Base-by-base conservation (phyloP, 2,113 vertebrate genomes). In the Chaetodon auriga region DNA sequence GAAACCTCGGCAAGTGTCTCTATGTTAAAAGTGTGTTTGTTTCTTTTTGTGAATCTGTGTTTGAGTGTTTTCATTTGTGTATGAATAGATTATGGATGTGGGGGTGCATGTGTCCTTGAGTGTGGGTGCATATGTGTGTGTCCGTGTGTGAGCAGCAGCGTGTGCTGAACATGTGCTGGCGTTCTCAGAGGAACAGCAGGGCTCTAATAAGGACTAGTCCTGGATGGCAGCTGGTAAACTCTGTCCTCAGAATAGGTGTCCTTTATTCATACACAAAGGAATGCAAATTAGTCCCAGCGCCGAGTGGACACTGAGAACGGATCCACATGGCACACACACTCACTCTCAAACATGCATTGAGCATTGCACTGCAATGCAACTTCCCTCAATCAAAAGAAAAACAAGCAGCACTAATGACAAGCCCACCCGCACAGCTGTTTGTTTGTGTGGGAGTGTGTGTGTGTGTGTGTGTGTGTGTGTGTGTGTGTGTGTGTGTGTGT, bases 171-270 rank as follows among this genome's bases (percentile, higher is more conserved):
- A 99, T 99, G 98, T 99, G 98, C 95, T 95, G 95, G 84, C 95
- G 97, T 99, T 99, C 98, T 98, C 98, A 99, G 97, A 96, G 92
- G 95, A 98, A 96, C 97, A 97, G 97, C 96, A 95, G 97, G 96
- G 92, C 95, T 95, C 96, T 98, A 99, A 99, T 98, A 97, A 98
- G 97, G 92, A 94, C 96, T 93, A 94, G 96, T 96, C 96, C 96
- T 97, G 96, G 97, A 99, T 94, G 97, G 97, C 98, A 99, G 98
- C 98, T 99, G 98, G 98, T 99, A 98, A 98, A 99, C 96, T 97
- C 97, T 48, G 90, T 95, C 92, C 96, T 95, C 96, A 95, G 97
- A 97, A 98, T 97, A 97, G 97, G 96, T 97, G 96, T 96, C 96
- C 93, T 98, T 99, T 98, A 98, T 99, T 93, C 95, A 83, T 63